phyloP scores from a whole-genome alignment of 2,888 invertebrate species.

The Papilio demoleus region DNA sequence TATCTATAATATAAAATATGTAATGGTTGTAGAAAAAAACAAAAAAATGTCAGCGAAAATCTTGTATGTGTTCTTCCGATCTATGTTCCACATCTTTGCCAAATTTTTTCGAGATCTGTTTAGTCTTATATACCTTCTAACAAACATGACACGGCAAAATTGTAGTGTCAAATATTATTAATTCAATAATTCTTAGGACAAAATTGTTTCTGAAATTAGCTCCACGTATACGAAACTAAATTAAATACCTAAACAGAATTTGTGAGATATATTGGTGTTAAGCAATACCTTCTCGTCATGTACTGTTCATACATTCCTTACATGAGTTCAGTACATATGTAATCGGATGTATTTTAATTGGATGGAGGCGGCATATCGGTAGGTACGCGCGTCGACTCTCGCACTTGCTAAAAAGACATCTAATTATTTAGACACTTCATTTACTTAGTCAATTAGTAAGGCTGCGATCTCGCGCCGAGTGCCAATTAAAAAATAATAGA shows the following conservation, averaged over 20 bases:
- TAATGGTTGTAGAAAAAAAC: too few species aligned
- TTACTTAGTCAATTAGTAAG: constrained; percentile 80
- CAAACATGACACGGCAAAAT: too few species aligned
- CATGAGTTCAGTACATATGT: constrained; percentile 3
- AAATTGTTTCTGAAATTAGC: background rate
- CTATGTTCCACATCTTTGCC: too few species aligned
- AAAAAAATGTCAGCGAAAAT: too few species aligned
- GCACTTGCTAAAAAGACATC: constrained; percentile 69
- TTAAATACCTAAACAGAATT: background rate
- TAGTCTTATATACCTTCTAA: too few species aligned
- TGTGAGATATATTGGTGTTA: too few species aligned
- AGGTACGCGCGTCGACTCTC: constrained; percentile 49
- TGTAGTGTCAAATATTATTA: too few species aligned
- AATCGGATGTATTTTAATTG: constrained; percentile 40
- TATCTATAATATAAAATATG: too few species aligned
- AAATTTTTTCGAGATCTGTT: too few species aligned
- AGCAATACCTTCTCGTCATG: too few species aligned
- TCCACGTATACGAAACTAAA: background rate
- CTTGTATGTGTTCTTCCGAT: too few species aligned
- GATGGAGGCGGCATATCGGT: constrained; percentile 41
- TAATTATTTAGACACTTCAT: constrained; percentile 81
- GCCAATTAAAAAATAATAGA: constrained; percentile 82
- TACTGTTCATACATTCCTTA: constrained; percentile 17
- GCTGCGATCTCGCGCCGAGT: constrained; percentile 72
- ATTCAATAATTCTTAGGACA: too few species aligned